Evolutionary conservation across 2,113 vertebrate genomes (phyloP).

Genomic region (Phocoena sinus): DNA sequence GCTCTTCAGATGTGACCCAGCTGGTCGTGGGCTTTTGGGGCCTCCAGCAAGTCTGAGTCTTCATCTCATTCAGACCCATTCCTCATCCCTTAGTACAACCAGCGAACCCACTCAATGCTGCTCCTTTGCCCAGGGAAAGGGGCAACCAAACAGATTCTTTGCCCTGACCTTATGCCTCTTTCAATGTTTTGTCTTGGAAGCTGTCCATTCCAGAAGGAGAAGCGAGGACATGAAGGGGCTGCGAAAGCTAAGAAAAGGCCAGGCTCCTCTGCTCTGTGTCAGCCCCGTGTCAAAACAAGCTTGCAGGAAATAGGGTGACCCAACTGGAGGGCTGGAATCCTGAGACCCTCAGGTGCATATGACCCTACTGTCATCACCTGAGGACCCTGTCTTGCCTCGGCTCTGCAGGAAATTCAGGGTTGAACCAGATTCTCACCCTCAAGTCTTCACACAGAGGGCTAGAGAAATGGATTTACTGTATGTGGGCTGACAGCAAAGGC

Average conservation of each 20-base stretch:
- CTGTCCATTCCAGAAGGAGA: not conserved
- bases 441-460: not conserved
- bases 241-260: not conserved
- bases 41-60: not conserved
- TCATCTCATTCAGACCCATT: not conserved
- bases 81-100: not conserved
- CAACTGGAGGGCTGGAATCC: not conserved
- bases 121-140: not conserved
- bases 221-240: not conserved
- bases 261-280: not conserved
- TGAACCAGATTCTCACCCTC: not conserved
- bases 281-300: not conserved
- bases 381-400: not conserved
- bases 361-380: not conserved
- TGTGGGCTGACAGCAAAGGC: not conserved
- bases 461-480: not conserved
- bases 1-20: not conserved
- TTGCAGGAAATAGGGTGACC: not conserved
- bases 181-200: not conserved
- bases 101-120: not conserved
- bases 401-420: not conserved
- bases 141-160: not conserved
- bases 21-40: not conserved
- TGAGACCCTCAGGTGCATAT: not conserved
- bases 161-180: not conserved